Conservation (phyloP, 2,888 invertebrate genomes). For the Agonopterix subpropinquella region DNA sequence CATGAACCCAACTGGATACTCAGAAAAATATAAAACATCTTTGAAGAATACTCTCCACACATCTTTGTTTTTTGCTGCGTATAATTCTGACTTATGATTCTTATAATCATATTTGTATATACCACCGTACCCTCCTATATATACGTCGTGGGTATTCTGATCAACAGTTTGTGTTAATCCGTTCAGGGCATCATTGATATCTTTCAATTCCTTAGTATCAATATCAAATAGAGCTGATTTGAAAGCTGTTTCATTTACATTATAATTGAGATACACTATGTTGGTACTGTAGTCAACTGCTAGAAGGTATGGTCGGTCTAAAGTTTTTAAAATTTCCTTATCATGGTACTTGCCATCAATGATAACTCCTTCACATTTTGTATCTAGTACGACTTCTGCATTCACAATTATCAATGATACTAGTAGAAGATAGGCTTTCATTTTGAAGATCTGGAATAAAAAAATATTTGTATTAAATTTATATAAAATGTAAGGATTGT, state of each 20-base stretch:
- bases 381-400: constrained; percentile 32
- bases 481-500: too few species aligned
- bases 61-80: constrained; percentile 31
- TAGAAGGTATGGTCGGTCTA: constrained; percentile 41
- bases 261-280: constrained; percentile 49
- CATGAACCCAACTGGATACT: constrained; percentile 46
- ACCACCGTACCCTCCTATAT: constrained; percentile 52
- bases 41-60: constrained; percentile 54
- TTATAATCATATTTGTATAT: constrained; percentile 47
- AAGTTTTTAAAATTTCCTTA: constrained; percentile 31
- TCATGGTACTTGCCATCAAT: constrained; percentile 36
- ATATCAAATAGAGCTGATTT: constrained; percentile 43
- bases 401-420: constrained; percentile 23
- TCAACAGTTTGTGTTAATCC: constrained; percentile 55
- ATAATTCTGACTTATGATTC: constrained; percentile 32
- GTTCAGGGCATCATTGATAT: constrained; percentile 35
- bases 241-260: constrained; percentile 31
- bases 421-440: constrained; percentile 31
- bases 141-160: constrained; percentile 36
- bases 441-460: constrained; percentile 13
- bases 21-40: constrained; percentile 42
- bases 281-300: constrained; percentile 44
- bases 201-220: constrained; percentile 38
- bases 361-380: constrained; percentile 25
- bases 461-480: too few species aligned